Percentiles rank a stretch among this genome's conserved stretches.
Evolutionary conservation across 2,888 invertebrate species (phyloP).

Genomic region (Lagria hirta): DNA sequence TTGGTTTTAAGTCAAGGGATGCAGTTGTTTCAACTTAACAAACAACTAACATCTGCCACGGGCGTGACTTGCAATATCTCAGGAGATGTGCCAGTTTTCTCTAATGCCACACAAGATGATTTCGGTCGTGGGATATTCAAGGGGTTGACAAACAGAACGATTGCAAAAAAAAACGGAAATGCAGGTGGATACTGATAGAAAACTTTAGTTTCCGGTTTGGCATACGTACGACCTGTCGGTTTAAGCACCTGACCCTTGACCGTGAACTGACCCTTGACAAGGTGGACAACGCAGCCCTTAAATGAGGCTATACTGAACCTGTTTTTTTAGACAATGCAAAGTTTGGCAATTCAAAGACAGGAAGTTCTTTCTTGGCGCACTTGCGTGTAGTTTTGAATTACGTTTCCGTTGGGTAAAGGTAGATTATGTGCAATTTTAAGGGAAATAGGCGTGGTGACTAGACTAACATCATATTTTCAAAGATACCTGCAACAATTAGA

Average conservation of each 20-base stretch:
- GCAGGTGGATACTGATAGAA: conserved; percentile 17
- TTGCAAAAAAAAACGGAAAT: conserved; percentile 11
- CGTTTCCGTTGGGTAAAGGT: conserved; percentile 29
- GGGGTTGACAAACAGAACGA: conserved; percentile 23
- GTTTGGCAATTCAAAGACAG: conserved; percentile 24
- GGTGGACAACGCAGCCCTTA: not conserved
- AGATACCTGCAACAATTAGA: no score
- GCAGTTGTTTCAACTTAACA: conserved; percentile 44
- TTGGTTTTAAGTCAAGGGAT: conserved; percentile 24
- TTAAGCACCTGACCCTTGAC: conserved; percentile 12
- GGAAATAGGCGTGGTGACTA: not conserved
- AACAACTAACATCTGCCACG: conserved; percentile 48
- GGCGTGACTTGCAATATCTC: conserved; percentile 51
- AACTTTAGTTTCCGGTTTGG: conserved; percentile 17
- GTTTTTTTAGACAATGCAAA: not conserved
- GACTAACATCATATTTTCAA: no score
- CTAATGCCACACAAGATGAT: conserved; percentile 36
- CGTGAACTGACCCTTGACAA: conserved; percentile 11
- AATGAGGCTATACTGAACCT: no score
- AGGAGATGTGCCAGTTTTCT: conserved; percentile 28
- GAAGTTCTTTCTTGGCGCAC: conserved; percentile 35
- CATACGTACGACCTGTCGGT: conserved; percentile 5
- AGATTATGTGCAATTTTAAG: conserved; percentile 6
- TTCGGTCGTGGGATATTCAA: conserved; percentile 22
- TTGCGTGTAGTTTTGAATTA: conserved; percentile 35